These are phyloP conservation scores for Lithophane semibrunnea DNA, from an alignment of 2,888 invertebrate genomes.

Conservation along the genomic window DNA sequence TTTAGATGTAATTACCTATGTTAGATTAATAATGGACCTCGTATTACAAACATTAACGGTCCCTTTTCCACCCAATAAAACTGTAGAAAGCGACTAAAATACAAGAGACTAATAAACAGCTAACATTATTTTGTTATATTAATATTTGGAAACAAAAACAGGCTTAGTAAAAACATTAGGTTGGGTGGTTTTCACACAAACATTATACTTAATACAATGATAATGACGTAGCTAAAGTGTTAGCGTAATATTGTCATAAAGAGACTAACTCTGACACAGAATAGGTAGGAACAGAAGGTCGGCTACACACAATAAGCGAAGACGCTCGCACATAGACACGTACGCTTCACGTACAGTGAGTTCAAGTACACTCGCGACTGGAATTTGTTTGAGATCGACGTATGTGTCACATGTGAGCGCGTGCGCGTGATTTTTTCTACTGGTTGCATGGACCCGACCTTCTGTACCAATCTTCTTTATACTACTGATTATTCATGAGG, in stretches of 20 bases:
- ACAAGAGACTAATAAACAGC: slow-evolving; percentile 36
- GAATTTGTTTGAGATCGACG: too few relatives aligned
- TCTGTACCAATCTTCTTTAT: slow-evolving; percentile 19
- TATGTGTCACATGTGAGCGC: too few relatives aligned
- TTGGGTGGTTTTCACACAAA: slow-evolving; percentile 49
- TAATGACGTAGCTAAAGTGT: slow-evolving; percentile 69
- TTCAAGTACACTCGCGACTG: background rate
- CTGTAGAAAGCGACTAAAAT: slow-evolving; percentile 29
- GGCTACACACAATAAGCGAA: background rate
- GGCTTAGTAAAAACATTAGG: slow-evolving; percentile 45
- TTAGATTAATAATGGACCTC: slow-evolving; percentile 22
- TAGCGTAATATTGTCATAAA: slow-evolving; percentile 66
- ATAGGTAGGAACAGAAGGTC: slow-evolving; percentile 3
- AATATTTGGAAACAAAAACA: slow-evolving; percentile 54
- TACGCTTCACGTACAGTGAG: background rate
- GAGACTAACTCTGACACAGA: slow-evolving; percentile 59
- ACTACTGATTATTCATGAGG: slow-evolving; percentile 74
- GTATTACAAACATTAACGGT: slow-evolving; percentile 29
- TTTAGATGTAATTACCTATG: slow-evolving; percentile 17
- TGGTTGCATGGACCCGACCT: background rate
- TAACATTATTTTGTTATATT: slow-evolving; percentile 30
- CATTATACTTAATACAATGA: slow-evolving; percentile 66
- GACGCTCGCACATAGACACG: background rate
- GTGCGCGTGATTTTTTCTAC: background rate
- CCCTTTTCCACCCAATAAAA: slow-evolving; percentile 40